Percentiles rank a stretch among this genome's conserved stretches.
These are phyloP conservation scores for Lordiphosa stackelbergi DNA, from an alignment of 1,140 invertebrate genomes.

Conservation along the genomic window DNA sequence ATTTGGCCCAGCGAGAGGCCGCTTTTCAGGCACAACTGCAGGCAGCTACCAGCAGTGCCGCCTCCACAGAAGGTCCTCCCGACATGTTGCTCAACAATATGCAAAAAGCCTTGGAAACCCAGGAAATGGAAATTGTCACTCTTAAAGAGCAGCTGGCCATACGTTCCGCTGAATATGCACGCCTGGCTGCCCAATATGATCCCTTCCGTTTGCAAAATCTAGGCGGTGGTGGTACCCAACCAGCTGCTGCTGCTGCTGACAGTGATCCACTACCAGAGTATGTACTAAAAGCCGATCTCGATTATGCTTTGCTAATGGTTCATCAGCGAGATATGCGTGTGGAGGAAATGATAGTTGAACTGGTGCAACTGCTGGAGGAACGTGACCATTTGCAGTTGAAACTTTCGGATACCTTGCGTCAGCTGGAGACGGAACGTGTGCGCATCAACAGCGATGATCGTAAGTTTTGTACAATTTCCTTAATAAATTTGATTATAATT, in stretches of 20 bases:
- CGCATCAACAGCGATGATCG: conserved; percentile 33
- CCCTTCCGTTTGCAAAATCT: conserved; percentile 68
- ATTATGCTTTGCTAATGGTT: conserved; percentile 89
- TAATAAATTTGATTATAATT: too few species aligned
- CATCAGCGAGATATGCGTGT: conserved; percentile 92
- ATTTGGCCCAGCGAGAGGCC: conserved; percentile 80
- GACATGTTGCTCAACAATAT: conserved; percentile 61
- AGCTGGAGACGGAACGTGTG: conserved; percentile 81
- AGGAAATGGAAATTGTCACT: conserved; percentile 83
- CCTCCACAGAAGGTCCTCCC: conserved; percentile 11
- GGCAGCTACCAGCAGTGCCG: conserved; percentile 8
- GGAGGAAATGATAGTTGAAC: conserved; percentile 91
- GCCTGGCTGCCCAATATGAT: conserved; percentile 76
- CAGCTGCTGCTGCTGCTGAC: conserved; percentile 1
- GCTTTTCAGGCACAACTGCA: conserved; percentile 78
- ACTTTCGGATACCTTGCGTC: conserved; percentile 86
- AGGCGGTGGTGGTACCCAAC: conserved; percentile 8
- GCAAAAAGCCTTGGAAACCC: conserved; percentile 81
- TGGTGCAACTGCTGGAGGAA: conserved; percentile 90
- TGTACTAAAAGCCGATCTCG: conserved; percentile 83
- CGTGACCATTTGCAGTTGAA: conserved; percentile 89
- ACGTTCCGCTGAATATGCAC: conserved; percentile 76
- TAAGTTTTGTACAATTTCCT: conserved; percentile 15
- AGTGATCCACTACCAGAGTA: conserved; percentile 51
- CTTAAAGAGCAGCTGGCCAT: conserved; percentile 82